These are phyloP conservation scores for Laterallus jamaicensis DNA, from an alignment of 2,113 vertebrate species.

Conservation along the genomic window DNA sequence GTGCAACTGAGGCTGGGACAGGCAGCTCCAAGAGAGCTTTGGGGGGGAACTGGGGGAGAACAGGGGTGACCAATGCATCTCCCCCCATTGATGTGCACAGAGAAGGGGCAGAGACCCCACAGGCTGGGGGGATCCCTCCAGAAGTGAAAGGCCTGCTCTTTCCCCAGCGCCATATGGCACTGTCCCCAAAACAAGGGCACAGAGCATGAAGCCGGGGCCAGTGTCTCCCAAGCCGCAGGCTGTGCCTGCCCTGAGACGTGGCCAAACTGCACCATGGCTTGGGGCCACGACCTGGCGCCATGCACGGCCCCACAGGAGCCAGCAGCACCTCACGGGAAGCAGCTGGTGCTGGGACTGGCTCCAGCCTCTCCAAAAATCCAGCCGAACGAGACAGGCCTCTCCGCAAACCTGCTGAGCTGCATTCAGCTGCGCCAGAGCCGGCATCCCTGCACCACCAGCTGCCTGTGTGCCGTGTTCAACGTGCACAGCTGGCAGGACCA, in stretches of 20 bases:
- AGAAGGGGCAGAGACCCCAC: neutral
- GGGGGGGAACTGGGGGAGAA: neutral
- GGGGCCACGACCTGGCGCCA: neutral
- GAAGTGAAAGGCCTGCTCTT: neutral
- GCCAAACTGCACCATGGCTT: neutral
- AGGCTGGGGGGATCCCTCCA: neutral
- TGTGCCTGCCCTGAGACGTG: neutral
- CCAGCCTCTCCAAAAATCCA: constrained; percentile 60
- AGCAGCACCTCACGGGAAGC: neutral
- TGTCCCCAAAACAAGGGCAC: rapidly evolving
- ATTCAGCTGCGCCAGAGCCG: neutral
- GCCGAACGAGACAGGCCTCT: constrained; percentile 21
- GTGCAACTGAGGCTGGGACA: rapidly evolving
- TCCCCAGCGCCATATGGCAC: rapidly evolving
- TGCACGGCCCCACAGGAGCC: neutral
- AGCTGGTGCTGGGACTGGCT: constrained; percentile 6
- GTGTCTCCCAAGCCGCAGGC: rapidly evolving
- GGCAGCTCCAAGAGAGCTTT: rapidly evolving
- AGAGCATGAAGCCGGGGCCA: rapidly evolving
- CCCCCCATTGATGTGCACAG: neutral
- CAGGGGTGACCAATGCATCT: rapidly evolving
- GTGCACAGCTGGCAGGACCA: neutral
- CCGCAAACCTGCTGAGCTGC: neutral
- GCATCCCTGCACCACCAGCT: neutral
- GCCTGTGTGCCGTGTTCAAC: neutral